Base-by-base conservation (phyloP, 2,888 invertebrate species). In the Anthrax anthrax region DNA sequence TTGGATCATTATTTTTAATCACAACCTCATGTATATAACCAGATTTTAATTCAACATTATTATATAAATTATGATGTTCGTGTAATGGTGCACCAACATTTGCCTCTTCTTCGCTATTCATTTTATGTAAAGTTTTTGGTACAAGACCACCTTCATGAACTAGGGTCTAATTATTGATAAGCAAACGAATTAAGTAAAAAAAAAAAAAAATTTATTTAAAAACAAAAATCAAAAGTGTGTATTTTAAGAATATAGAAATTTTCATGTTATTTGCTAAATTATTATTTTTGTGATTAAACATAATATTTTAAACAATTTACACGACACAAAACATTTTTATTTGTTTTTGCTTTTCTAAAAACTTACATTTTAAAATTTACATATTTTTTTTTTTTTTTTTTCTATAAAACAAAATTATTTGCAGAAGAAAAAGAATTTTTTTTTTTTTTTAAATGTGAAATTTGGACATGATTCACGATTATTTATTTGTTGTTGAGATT, bases 81-180 rank as follows among this genome's bases (percentile, higher is more conserved):
- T 53, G 48, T 23, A 14, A 55, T 10, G 52, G 53, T 8, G 44
- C 51, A n/a, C 57, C 57, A 9, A 55, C 52, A 4, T 54, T 44
- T 1, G 48, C 58, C 43, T 67, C 65, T 43, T 62, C 61, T 48
- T 66, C 56, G 4, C 66, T 66, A 23, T 60, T 63, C 51, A 78
- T 78, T 65, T 81, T 80, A 65, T 91, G 90, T 54, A 86, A 67
- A 47, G 78, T 78, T 71, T 95, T 94, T 19, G 94, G 92, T 42
- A 94, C 85, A 55, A 90, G 71, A 5, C 89, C 88, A 10, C 92
- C 91, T 61, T 90, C 89, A 59, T 81, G 81, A 41, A 88, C 81
- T 65, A 81, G 78, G 42, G 84, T 83, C 88, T 88, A 64, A n/a
- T 1, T 9, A 12, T 32, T 2, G 2, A 27, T 8, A 23, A 8